Conservation (phyloP, 2,888 invertebrate genomes). For the Temnothorax ravouxi region DNA sequence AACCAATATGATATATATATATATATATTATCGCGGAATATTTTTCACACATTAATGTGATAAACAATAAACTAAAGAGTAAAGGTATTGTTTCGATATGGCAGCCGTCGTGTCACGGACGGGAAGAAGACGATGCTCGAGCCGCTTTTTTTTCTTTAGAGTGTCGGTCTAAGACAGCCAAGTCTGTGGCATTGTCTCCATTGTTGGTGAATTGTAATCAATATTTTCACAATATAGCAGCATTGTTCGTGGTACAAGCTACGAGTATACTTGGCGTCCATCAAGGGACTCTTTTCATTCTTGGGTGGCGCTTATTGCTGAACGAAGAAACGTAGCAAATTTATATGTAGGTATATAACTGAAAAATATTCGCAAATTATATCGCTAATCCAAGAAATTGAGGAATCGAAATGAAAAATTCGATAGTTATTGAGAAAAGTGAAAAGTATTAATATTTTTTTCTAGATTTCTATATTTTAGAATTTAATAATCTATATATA, state of each 20-base stretch:
- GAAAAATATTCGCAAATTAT: not conserved
- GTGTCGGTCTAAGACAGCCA: constrained; percentile 79
- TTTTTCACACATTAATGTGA: not conserved
- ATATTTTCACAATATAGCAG: constrained; percentile 86
- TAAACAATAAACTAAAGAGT: not conserved
- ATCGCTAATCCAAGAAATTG: not conserved
- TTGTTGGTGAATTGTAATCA: constrained; percentile 86
- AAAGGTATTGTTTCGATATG: constrained; percentile 26
- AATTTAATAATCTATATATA: not conserved
- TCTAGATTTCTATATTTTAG: not conserved
- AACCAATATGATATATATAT: too few species aligned
- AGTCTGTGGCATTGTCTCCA: constrained; percentile 84
- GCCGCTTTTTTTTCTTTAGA: constrained; percentile 79
- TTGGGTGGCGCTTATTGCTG: not conserved
- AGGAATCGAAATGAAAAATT: not conserved
- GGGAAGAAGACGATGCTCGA: constrained; percentile 66
- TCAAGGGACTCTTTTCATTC: constrained; percentile 49
- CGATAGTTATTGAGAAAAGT: not conserved
- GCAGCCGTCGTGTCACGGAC: not conserved
- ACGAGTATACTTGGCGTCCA: constrained; percentile 75
- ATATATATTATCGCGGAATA: not conserved
- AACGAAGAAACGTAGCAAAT: not conserved
- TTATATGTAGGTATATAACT: not conserved
- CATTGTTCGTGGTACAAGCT: constrained; percentile 83
- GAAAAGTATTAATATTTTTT: not conserved